Conservation (phyloP, 2,113 vertebrate genomes). For the Dromiciops gliroides region DNA sequence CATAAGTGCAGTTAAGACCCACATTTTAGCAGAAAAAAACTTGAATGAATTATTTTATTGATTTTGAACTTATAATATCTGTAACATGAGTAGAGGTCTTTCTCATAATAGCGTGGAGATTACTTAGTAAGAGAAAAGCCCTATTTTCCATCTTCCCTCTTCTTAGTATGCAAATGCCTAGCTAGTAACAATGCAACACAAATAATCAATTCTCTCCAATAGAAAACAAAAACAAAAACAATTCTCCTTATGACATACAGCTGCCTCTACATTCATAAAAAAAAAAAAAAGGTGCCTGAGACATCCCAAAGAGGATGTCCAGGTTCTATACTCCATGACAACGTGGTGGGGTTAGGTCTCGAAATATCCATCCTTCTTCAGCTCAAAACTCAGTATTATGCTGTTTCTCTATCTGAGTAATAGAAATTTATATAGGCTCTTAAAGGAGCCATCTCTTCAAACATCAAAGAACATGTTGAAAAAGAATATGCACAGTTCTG, state of each 20-base stretch:
- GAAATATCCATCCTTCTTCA: constrained; percentile 20
- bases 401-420: not conserved
- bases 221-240: constrained; percentile 17
- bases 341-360: not conserved
- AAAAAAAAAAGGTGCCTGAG: too few species aligned
- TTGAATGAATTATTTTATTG: not conserved
- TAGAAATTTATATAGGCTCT: not conserved
- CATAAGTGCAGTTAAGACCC: not conserved
- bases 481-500: not conserved
- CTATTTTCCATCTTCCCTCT: not conserved
- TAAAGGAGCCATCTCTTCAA: not conserved
- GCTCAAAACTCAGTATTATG: not conserved
- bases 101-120: not conserved
- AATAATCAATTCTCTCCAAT: not conserved
- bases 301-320: not conserved
- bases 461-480: not conserved
- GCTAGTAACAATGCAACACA: not conserved
- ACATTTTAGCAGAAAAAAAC: not conserved
- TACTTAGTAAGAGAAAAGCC: not conserved
- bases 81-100: not conserved
- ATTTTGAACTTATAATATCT: constrained; percentile 5
- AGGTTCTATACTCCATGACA: not conserved
- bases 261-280: not conserved
- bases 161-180: not conserved
- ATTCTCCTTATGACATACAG: not conserved